Evolutionary conservation across 2,888 invertebrate species (phyloP).

Genomic region (Microdon myrmicae): DNA sequence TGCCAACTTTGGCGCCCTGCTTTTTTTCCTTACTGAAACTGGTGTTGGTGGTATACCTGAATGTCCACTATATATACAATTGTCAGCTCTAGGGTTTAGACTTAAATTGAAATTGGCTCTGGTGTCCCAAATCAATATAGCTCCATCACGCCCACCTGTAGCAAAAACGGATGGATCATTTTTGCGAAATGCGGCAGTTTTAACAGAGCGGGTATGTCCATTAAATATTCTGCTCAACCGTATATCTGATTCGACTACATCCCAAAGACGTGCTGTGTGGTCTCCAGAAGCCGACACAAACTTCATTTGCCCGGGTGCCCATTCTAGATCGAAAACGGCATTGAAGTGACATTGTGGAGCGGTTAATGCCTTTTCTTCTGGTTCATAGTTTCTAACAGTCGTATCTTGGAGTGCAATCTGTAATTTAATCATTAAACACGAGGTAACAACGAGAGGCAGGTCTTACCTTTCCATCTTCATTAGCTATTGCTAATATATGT

Average conservation of each 20-base stretch:
- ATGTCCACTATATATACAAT: conserved; percentile 71
- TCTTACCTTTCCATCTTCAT: conserved; percentile 82
- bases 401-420: conserved; percentile 69
- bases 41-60: conserved; percentile 68
- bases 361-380: conserved; percentile 67
- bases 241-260: conserved; percentile 71
- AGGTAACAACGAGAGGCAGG: not conserved
- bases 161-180: conserved; percentile 81
- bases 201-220: conserved; percentile 84
- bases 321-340: conserved; percentile 89
- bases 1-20: conserved; percentile 66
- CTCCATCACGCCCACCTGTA: conserved; percentile 88
- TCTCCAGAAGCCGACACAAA: conserved; percentile 88
- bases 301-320: conserved; percentile 81
- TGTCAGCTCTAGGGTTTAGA: conserved; percentile 73
- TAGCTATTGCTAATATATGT: conserved; percentile 82
- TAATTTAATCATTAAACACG: no score
- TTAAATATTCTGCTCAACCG: conserved; percentile 72
- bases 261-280: conserved; percentile 84
- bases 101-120: conserved; percentile 69
- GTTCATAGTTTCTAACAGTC: conserved; percentile 60
- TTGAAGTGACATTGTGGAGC: conserved; percentile 79
- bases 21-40: conserved; percentile 68
- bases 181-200: conserved; percentile 80
- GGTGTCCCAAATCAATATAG: conserved; percentile 86